A percentile compares a stretch with the other conserved stretches of the same genome.
phyloP scores from a whole-genome alignment of 2,888 invertebrate species.

The Andrena fulva region DNA sequence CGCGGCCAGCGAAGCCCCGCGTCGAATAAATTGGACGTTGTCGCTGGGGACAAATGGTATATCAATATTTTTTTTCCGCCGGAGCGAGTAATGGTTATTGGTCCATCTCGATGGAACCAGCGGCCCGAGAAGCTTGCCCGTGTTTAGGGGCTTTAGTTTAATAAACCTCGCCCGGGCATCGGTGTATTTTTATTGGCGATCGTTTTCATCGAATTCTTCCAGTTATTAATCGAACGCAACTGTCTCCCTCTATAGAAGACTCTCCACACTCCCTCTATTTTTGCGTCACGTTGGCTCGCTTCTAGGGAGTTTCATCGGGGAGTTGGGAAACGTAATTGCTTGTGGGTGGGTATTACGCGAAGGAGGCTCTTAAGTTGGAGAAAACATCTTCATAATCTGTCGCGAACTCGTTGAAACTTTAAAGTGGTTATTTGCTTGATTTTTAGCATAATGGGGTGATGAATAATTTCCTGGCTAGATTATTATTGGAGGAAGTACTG shows the following conservation, averaged over 20 bases:
- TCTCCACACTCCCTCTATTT: not conserved
- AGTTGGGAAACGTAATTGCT: no score
- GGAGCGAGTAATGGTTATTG: constrained; percentile 7
- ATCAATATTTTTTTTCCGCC: constrained; percentile 10
- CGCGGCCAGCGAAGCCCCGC: not conserved
- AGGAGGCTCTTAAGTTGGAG: no score
- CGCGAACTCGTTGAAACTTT: no score
- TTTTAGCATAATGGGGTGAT: no score
- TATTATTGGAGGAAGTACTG: no score
- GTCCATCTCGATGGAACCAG: not conserved
- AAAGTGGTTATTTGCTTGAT: no score
- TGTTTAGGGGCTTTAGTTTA: not conserved
- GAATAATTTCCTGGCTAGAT: no score
- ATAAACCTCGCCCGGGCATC: not conserved
- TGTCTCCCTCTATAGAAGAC: not conserved
- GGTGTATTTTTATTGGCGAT: not conserved
- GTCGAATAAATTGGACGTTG: constrained; percentile 17
- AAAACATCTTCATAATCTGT: no score
- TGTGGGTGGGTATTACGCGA: no score
- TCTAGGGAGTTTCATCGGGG: no score
- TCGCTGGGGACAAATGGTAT: constrained; percentile 12
- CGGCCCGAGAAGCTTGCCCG: no score
- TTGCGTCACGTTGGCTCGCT: no score
- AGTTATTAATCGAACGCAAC: constrained; percentile 12
- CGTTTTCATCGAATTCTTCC: not conserved